Base-by-base conservation (phyloP, 2,113 vertebrate genomes). In the Ictidomys tridecemlineatus region DNA sequence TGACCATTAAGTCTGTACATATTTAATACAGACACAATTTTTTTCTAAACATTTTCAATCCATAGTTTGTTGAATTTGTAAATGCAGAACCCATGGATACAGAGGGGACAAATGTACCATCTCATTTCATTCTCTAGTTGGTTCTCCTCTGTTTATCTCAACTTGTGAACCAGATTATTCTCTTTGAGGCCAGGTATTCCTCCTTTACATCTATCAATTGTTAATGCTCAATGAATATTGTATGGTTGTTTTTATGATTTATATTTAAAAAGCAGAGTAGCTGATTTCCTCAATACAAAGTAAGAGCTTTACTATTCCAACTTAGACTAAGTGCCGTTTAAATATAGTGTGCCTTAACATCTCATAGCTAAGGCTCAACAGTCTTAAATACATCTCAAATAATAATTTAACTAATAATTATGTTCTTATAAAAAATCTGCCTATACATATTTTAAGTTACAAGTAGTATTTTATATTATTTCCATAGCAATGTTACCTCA, bases 401-500 rank as follows among this genome's bases (percentile, higher is more conserved):
- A 24, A 5, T 32, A 92, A 84, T 70, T 74, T 85, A 45, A 78
- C 30, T n/a, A 65, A 12, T 45, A 84, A 87, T 61, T 79, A 51
- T 18, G 20, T 85, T 84, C 78, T 85, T 82, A 53, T 56, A 37
- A 32, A 56, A 63, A 78, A 56, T 65, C 37, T 56, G 2, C 56
- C 70, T 65, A n/a, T 18, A 14, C 51, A 28, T 48, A 87, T 73
- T 78, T 93, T 58, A 82, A 86, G 89, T 82, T 69, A 51, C 10
- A 67, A 61, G 11, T 7, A 73, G 34, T 53, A 37, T 58, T 91
- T 88, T 58, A 26, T 24, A 42, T 45, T 45, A 42, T 92, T 93
- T 87, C 48, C 28, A 65, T 12, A 67, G 39, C 37, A 95, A 53
- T 16, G 10, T 97, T 96, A 99, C 99, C 98, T 99, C 97, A 28